Evolutionary conservation across 2,113 vertebrate genomes (phyloP).

Genomic region (Copsychus sechellarum): DNA sequence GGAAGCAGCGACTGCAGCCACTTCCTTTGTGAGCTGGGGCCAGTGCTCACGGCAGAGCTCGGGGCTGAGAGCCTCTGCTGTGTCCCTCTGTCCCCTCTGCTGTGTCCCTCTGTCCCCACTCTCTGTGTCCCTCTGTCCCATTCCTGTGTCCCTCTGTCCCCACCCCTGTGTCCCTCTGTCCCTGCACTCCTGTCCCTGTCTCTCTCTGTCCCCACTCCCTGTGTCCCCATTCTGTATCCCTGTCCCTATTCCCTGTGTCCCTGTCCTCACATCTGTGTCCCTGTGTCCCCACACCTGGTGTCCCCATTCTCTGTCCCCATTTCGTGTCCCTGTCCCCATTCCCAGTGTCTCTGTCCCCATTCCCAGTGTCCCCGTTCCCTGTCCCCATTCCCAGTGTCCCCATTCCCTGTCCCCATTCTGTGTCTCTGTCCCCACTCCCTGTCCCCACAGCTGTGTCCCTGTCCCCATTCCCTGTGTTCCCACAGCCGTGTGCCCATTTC

Average conservation of each 20-base stretch:
- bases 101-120: background rate
- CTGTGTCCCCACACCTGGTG: too few species aligned
- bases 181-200: too few species aligned
- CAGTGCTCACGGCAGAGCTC: background rate
- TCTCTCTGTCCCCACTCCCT: too few species aligned
- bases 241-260: too few species aligned
- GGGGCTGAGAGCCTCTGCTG: background rate
- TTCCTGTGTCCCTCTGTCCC: background rate
- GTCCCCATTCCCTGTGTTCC: background rate
- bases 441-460: background rate
- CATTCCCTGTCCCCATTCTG: too few species aligned
- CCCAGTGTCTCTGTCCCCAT: background rate
- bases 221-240: too few species aligned
- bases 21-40: conserved; percentile 73
- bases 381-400: too few species aligned
- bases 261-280: too few species aligned
- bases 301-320: background rate
- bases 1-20: conserved; percentile 78
- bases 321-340: too few species aligned
- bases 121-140: background rate
- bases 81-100: background rate
- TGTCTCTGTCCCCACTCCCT: background rate
- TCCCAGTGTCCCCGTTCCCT: too few species aligned
- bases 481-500: too few species aligned
- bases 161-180: too few species aligned